A percentile compares a stretch with the other conserved stretches of the same genome.
phyloP scores from a whole-genome alignment of 2,888 invertebrate species.

The Timema podura region DNA sequence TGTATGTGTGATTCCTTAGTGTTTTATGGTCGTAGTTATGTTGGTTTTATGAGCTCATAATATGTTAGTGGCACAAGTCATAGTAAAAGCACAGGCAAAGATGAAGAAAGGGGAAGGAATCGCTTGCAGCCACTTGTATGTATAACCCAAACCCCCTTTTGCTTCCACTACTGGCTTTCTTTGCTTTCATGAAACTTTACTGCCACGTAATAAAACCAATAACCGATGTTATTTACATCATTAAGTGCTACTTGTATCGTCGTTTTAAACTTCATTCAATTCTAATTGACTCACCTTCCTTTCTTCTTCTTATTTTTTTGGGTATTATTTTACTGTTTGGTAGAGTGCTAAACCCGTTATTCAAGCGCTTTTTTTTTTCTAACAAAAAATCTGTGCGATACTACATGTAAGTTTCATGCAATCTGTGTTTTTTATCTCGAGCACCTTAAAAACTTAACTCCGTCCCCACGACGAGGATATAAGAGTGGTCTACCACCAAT shows the following conservation, averaged over 20 bases:
- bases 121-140: slow-evolving; percentile 6
- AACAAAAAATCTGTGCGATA: too few relatives aligned
- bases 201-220: slow-evolving; percentile 16
- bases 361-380: too few relatives aligned
- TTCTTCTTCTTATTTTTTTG: too few relatives aligned
- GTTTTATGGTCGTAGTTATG: slow-evolving; percentile 16
- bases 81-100: too few relatives aligned
- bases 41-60: slow-evolving; percentile 16
- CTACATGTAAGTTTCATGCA: too few relatives aligned
- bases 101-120: neutral
- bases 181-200: slow-evolving; percentile 4
- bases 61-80: slow-evolving; percentile 8
- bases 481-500: neutral
- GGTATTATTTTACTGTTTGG: too few relatives aligned
- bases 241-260: neutral
- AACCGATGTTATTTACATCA: slow-evolving; percentile 12
- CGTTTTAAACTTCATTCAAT: too few relatives aligned
- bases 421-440: too few relatives aligned
- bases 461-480: neutral
- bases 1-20: slow-evolving; percentile 11
- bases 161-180: neutral
- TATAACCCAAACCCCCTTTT: neutral
- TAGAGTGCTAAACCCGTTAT: too few relatives aligned
- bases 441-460: too few relatives aligned
- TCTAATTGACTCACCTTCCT: too few relatives aligned